Percentiles rank a stretch among this genome's conserved stretches.
Conservation (phyloP, 2,113 vertebrate species). For the Trematomus loennbergii region DNA sequence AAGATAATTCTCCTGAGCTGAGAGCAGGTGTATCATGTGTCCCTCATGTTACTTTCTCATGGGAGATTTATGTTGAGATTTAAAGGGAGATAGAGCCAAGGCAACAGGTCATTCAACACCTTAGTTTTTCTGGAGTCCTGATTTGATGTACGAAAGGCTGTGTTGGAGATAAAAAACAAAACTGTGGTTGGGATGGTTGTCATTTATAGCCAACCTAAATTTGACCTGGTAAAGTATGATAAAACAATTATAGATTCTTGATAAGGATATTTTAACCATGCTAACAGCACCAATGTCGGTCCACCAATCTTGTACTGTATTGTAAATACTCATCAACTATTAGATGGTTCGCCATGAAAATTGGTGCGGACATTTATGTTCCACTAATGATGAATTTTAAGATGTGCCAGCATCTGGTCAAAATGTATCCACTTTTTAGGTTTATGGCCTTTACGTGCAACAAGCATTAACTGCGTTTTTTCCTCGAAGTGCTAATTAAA, state of each 20-base stretch:
- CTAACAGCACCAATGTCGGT: not conserved
- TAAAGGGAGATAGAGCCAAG: not conserved
- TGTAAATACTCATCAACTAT: not conserved
- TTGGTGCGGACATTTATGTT: not conserved
- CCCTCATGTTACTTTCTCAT: conserved; percentile 37
- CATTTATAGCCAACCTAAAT: too few species aligned
- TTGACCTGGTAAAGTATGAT: too few species aligned
- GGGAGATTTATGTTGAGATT: conserved; percentile 23
- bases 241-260: too few species aligned
- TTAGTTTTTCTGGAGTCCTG: not conserved
- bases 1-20: conserved; percentile 16
- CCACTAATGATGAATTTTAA: not conserved
- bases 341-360: not conserved
- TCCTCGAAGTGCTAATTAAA: too few species aligned
- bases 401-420: not conserved
- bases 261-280: not conserved
- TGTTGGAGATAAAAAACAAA: not conserved
- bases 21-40: conserved; percentile 63
- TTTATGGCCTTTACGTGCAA: not conserved
- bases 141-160: not conserved
- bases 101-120: fast-evolving
- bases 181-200: too few species aligned
- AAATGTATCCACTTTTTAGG: not conserved
- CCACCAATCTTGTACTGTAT: too few species aligned
- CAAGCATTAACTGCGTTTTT: not conserved